Evolutionary conservation across 2,113 vertebrate species (phyloP), one percentile per base, ranked within the genome.

Genomic region (Datnioides undecimradiatus): DNA sequence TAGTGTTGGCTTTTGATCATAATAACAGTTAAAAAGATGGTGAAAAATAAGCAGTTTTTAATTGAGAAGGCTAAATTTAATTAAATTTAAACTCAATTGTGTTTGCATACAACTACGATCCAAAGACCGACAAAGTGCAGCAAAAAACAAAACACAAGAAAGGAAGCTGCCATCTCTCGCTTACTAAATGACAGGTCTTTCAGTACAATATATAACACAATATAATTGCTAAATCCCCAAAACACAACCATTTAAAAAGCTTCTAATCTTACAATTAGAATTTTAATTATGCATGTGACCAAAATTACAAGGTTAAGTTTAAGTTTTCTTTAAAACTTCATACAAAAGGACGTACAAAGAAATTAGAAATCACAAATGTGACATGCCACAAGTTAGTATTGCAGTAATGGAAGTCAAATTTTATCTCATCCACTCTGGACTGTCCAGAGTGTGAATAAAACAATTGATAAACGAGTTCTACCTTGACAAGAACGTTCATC

Each of bases 401-500:
- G 45, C 38, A 54, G 48, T 59, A 13, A 33, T 12, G 4, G 14
- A 25, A 10, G 19, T 10, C 19, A 33, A n/a, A 34, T 49, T 41
- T 41, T 14, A 11, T n/a, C 55, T 23, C 10, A 31, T 4, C 31
- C 12, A 14, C 23, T 8, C 8, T 10, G 0, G 13, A 31, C 45
- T 63, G 25, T 46, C n/a, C 23, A 36, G 29, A 59, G n/a, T 49
- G 29, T 48, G 4, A 40, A 19, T 17, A 36, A 70, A 74, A 23
- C 54, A 34, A 19, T 16, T 36, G 17, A n/a, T 17, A 19, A 60
- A 38, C 14, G 11, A 2, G 60, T 90, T 91, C 84, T 96, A 99
- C 98, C 98, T 96, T 99, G 97, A 93, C 98, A 99, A 36, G 97
- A 97, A 33, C 95, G 97, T 90, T 99, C 98, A 77, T 99, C 97